Percentiles rank a stretch among this genome's conserved stretches.
Evolutionary conservation across 2,888 invertebrate genomes (phyloP).

Genomic region (Anthophora plumipes): DNA sequence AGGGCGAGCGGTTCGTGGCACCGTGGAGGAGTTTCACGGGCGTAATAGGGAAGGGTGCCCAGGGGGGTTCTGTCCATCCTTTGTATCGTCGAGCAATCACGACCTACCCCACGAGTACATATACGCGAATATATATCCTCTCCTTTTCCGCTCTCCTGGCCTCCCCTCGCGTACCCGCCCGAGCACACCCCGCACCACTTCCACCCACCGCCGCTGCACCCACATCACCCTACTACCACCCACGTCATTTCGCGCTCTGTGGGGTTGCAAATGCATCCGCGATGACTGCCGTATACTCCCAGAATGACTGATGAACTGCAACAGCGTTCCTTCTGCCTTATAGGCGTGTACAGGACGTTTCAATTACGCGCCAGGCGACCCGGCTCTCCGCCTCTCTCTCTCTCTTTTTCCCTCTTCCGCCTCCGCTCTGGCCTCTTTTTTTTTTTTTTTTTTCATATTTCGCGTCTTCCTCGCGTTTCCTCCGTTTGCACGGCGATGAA

Average conservation of each 20-base stretch:
- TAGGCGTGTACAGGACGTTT: conserved; percentile 79
- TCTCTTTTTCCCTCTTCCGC: neutral
- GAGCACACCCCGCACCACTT: conserved; percentile 33
- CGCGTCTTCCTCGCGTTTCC: conserved; percentile 55
- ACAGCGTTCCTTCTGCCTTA: conserved; percentile 80
- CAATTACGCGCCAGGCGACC: conserved; percentile 70
- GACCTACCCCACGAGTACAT: conserved; percentile 82
- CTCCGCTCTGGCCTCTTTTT: neutral
- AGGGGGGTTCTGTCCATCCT: conserved; percentile 83
- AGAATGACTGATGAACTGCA: conserved; percentile 84
- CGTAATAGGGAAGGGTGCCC: conserved; percentile 79
- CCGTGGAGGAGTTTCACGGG: conserved; percentile 68
- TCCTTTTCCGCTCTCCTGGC: conserved; percentile 45
- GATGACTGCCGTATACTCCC: conserved; percentile 78
- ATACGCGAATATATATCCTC: conserved; percentile 22
- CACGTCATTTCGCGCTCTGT: conserved; percentile 82
- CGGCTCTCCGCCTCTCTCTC: conserved; percentile 24
- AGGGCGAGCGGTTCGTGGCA: conserved; percentile 63
- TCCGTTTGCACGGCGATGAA: conserved; percentile 32
- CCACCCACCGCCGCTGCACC: conserved; percentile 25
- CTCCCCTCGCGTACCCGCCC: conserved; percentile 40
- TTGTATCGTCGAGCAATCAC: conserved; percentile 84
- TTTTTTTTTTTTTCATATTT: conserved; percentile 42
- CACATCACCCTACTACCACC: conserved; percentile 50
- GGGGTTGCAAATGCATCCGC: conserved; percentile 79